A percentile compares a stretch with the other conserved stretches of the same genome.
phyloP scores from a whole-genome alignment of 2,888 invertebrate species.

The Ceratothoa steindachneri region DNA sequence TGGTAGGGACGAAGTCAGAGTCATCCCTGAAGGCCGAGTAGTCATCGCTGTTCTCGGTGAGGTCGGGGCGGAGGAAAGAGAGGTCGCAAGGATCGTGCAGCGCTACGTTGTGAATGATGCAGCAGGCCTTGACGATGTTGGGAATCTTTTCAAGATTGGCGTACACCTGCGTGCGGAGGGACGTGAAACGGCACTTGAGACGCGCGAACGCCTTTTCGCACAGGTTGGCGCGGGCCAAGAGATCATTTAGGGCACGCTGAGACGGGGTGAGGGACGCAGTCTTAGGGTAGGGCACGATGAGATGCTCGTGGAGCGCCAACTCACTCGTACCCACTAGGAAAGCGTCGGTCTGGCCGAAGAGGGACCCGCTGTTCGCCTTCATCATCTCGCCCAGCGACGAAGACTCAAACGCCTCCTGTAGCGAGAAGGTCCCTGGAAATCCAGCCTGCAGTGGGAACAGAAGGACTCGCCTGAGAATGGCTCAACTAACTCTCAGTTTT shows the following conservation, averaged over 20 bases:
- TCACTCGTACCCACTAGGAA: background rate
- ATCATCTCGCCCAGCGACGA: slow-evolving; percentile 1
- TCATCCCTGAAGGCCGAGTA: background rate
- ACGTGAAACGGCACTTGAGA: background rate
- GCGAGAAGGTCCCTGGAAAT: background rate
- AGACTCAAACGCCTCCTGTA: background rate
- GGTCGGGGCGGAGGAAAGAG: background rate
- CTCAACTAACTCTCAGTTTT: no score
- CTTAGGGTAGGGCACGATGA: background rate
- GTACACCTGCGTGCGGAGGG: background rate
- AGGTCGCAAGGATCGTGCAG: background rate
- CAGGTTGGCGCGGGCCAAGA: background rate
- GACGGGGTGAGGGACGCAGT: background rate
- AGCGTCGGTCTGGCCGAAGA: background rate
- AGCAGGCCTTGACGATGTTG: background rate
- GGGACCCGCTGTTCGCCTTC: background rate
- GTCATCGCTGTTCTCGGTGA: background rate
- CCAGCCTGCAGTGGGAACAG: no score
- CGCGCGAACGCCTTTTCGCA: background rate
- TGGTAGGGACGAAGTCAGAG: background rate
- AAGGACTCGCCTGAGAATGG: no score
- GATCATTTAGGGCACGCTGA: background rate
- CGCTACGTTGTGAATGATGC: background rate
- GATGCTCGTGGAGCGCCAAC: background rate
- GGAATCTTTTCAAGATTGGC: background rate